These are phyloP conservation scores for Fopius arisanus DNA, from an alignment of 1,140 invertebrate species.

Conservation along the genomic window DNA sequence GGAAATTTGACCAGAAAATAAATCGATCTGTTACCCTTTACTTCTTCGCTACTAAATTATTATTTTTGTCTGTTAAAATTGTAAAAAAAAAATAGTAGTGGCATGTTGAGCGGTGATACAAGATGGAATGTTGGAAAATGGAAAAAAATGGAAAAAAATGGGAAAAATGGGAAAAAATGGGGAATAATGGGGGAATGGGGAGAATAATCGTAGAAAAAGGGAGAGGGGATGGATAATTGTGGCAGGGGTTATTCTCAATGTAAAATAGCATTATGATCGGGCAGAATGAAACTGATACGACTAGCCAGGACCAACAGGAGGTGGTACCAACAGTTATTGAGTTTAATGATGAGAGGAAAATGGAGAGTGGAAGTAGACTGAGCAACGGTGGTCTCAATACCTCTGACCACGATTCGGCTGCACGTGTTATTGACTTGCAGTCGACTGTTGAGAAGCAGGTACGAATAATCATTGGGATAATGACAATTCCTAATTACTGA, in stretches of 20 bases:
- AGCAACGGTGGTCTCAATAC: conserved; percentile 71
- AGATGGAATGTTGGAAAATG: no score
- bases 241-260: conserved; percentile 57
- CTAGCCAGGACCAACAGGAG: conserved; percentile 15
- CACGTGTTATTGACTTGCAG: conserved; percentile 83
- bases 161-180: no score
- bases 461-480: conserved; percentile 49
- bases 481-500: neutral
- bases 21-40: no score
- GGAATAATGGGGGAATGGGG: neutral
- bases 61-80: no score
- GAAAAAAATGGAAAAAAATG: no score
- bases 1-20: no score
- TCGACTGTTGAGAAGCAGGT: conserved; percentile 91
- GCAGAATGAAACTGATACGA: conserved; percentile 53
- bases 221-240: conserved; percentile 41
- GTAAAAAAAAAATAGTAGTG: no score
- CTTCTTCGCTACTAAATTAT: no score
- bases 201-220: neutral
- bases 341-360: conserved; percentile 16
- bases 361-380: conserved; percentile 53
- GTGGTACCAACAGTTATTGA: conserved; percentile 17
- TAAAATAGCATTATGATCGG: conserved; percentile 56
- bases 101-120: no score
- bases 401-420: conserved; percentile 70